Base-by-base conservation (phyloP, 2,888 invertebrate genomes). In the Matsumyia berberina region DNA sequence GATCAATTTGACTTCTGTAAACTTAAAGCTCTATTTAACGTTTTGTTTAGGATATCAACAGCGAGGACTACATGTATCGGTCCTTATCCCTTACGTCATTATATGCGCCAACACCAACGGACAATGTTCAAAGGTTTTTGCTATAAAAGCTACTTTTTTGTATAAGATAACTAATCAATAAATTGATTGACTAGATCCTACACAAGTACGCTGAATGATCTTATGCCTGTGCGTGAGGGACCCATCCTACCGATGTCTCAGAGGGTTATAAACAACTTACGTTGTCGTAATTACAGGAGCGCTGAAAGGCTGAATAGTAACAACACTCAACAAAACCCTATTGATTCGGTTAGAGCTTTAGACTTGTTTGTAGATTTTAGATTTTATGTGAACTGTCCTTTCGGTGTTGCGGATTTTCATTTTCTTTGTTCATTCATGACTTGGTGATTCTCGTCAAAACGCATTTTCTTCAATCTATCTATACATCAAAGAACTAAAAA, bases 211-310 rank as follows among this genome's bases (percentile, higher is more conserved):
- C 89, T 88, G 80, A 89, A 67, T 19, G 90, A 90, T 85, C 83
- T 90, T 73, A 87, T 87, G 9, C 88, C 90, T 3, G 89, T 90
- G 64, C 88, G 88, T 0, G 69, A 86, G 39, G 82, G 87, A 17
- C 87, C 88, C 5, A 58, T 77, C 24, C 42, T 88, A 62, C 87
- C 88, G 17, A 82, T 80, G 80, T 67, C 86, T 70, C 86, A 77
- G 60, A 82, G 86, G 11, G 85, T 80, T 8, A 85, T 69, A 73
- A 15, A 69, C 6, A 83, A 73, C 7, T 69, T 83, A 42, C 72
- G 83, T 29, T 67, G 69, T 62, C 62, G 42, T 17, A 60, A 35
- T 62, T 37, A 69, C 55, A 64, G 62, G 37, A 69, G 15, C 53
- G 35, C 62, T 8, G 67, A 51, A 8, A 46, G 49, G 53, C 49